Evolutionary conservation across 2,797 vertebrate genomes (phyloP), one percentile per base, ranked within the genome.

Genomic region (Lagorchestes hirsutus): DNA sequence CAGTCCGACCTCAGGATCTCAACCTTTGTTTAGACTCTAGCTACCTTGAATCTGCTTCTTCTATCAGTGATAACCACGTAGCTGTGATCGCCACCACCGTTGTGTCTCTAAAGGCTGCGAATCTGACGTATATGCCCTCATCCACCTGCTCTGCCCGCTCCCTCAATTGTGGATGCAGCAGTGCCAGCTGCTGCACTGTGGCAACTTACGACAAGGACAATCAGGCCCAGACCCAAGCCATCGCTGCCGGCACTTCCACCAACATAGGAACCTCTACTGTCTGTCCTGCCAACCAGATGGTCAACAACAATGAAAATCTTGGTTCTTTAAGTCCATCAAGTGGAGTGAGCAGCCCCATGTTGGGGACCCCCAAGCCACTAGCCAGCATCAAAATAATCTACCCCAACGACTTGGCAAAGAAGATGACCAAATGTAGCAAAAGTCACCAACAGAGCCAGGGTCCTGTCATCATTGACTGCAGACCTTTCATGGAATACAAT

Each of bases 51-150:
- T 97, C 99, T 98, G 99, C 99, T 98, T 91, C 98, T 91, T 98
- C 98, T 2, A 97, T 97, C 52, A 56, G 98, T 28, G 97, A 97
- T 97, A 98, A 97, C 98, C 98, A 96, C 96, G 98, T 98, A 91
- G 95, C 99, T 67, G 98, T 99, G 97, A 99, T 99, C 34, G 97
- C 99, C 95, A 92, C 99, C 98, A 99, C 99, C 92, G 99, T 99
- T 92, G 99, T 99, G 99, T 99, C 99, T 98, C 99, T 99, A 97
- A 99, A 99, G 99, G 98, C 99, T 98, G 99, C 99, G 98, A 99
- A 99, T 99, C 99, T 99, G 99, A 99, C 99, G 99, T 99, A 99
- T 99, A 99, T 99, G 99, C 99, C 99, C 99, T 99, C 99, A 99
- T 99, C 99, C 99, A 99, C 99, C 99, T 99, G 99, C 99, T 99